Conservation (phyloP, 2,113 vertebrate genomes). For the Tragelaphus buxtoni region DNA sequence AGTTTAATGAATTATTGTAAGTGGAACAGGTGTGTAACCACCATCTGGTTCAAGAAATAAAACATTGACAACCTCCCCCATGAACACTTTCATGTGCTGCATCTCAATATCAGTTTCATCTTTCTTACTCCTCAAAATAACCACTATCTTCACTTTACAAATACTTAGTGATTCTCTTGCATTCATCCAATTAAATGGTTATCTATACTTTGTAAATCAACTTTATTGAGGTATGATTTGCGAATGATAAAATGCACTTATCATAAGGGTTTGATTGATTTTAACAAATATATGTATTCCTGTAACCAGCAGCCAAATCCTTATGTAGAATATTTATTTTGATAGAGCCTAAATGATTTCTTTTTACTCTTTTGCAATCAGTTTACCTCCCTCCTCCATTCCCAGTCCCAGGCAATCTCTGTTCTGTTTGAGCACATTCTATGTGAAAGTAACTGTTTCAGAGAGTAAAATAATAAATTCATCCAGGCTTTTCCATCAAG, state of each 20-base stretch:
- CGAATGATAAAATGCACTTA: neutral
- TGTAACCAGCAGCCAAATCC: neutral
- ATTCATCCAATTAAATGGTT: neutral
- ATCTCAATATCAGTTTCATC: neutral
- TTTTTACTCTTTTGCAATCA: neutral
- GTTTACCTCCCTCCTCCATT: neutral
- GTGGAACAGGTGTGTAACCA: neutral
- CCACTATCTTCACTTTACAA: neutral
- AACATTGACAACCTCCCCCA: neutral
- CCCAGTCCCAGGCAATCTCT: neutral
- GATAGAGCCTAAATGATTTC: neutral
- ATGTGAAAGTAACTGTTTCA: neutral
- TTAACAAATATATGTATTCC: neutral
- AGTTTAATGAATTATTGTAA: neutral
- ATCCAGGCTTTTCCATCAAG: neutral
- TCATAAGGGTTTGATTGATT: neutral
- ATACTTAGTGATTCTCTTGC: neutral
- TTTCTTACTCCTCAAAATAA: neutral
- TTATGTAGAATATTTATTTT: neutral
- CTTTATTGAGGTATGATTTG: neutral
- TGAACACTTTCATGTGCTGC: neutral
- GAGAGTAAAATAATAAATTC: neutral
- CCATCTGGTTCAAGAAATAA: neutral
- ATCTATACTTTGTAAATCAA: neutral
- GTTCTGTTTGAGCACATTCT: neutral